Evolutionary conservation across 2,113 vertebrate species (phyloP), one percentile per base, ranked within the genome.

Genomic region (Macquaria ambigua): DNA sequence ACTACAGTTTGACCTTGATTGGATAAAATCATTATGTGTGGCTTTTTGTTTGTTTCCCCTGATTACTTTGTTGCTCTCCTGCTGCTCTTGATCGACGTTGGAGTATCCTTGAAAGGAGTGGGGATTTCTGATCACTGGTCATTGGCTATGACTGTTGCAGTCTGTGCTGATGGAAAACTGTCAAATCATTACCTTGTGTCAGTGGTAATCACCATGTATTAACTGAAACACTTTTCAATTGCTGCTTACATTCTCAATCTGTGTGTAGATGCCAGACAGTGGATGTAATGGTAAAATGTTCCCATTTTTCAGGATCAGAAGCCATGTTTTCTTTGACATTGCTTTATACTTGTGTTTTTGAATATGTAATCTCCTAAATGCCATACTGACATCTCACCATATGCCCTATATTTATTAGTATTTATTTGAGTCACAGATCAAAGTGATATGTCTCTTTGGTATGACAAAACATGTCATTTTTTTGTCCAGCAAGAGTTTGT

Each of bases 1-100:
- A 85, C 87, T 86, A 82, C 87, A 84, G 71, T 82, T 77, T 71
- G 61, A 88, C 75, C 71, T 74, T 93, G 79, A 93, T 72, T 83
- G 70, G 74, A 82, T 91, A 34, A 77, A 79, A 77, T 91, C 39
- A 20, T 83, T 74, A 59, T 68, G n/a, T 89, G 84, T 86, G 88
- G 70, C 90, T 86, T 87, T 74, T 18, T 85, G 18, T 76, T 87
- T n/a, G 12, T 79, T 78, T 68, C 15, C 46, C 34, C 28, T 71
- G 52, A 77, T 88, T 82, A 63, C 75, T 81, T 67, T 77, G 61
- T 67, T 61, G 77, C 63, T 85, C 34, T 83, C 6, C 50, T 77
- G 84, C 85, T 89, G 69, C 63, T 87, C 67, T 66, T n/a, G 48
- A 62, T 56, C 69, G 31, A 80, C 8, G 58, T 43, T 34, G 31